Percentiles rank a stretch among this genome's conserved stretches.
Conservation (phyloP, 1,140 invertebrate genomes). For the Drosophila tropicalis region DNA sequence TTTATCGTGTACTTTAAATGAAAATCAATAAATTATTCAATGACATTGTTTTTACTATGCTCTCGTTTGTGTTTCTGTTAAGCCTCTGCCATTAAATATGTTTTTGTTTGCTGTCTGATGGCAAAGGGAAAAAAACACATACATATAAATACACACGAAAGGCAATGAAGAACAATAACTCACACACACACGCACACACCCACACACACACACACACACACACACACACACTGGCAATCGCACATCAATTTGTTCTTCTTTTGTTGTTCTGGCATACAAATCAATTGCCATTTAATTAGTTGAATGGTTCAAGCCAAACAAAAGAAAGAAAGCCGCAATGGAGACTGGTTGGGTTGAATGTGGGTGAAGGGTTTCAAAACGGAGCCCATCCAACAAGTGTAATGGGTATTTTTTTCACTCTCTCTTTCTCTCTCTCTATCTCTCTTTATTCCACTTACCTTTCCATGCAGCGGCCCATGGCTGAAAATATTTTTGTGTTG, state of each 20-base stretch:
- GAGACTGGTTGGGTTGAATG: neutral
- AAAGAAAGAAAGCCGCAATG: slow-evolving; percentile 9
- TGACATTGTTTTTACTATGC: slow-evolving; percentile 4
- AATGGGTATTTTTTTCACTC: neutral
- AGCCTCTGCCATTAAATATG: slow-evolving; percentile 26
- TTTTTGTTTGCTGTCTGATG: slow-evolving; percentile 2
- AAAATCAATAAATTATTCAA: slow-evolving; percentile 47
- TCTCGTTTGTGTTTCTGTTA: slow-evolving; percentile 1
- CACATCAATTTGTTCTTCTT: slow-evolving; percentile 21
- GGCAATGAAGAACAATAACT: slow-evolving; percentile 3
- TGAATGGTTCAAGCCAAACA: slow-evolving; percentile 27
- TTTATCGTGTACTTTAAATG: slow-evolving; percentile 19
- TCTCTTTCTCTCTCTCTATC: too few relatives aligned
- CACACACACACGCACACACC: neutral
- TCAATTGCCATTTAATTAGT: slow-evolving; percentile 48
- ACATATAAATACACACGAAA: neutral
- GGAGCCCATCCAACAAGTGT: neutral
- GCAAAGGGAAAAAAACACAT: neutral
- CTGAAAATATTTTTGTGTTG: slow-evolving; percentile 18
- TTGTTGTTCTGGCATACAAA: slow-evolving; percentile 34
- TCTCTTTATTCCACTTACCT: neutral
- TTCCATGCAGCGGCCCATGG: neutral
- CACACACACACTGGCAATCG: neutral
- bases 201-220: slow-evolving; percentile 1
- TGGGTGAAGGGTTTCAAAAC: neutral